These are phyloP conservation scores for Rattus rattus DNA, from an alignment of 2,113 vertebrate species.

Conservation along the genomic window DNA sequence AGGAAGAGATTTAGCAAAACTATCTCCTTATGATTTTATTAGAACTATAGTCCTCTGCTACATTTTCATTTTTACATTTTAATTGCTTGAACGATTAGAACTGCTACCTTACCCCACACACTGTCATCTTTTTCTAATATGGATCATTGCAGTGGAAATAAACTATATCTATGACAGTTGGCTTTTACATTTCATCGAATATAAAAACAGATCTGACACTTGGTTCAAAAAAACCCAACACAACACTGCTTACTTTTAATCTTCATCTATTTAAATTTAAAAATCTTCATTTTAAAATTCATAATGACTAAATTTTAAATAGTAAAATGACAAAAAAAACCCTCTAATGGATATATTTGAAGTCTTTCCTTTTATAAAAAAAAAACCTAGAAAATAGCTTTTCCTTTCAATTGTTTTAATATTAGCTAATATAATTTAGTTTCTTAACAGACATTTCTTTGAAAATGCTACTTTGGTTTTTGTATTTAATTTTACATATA, in stretches of 20 bases:
- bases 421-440: not conserved
- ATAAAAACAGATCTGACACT: constrained; percentile 69
- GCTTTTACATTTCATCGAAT: constrained; percentile 77
- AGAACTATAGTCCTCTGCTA: constrained; percentile 3
- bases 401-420: not conserved
- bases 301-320: constrained; percentile 69
- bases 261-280: not conserved
- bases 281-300: constrained; percentile 48
- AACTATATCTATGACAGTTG: constrained; percentile 83
- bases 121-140: constrained; percentile 80
- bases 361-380: constrained; percentile 50
- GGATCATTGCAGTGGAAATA: constrained; percentile 77
- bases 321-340: not conserved
- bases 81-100: constrained; percentile 81
- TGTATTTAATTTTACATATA: not conserved
- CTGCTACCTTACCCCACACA: constrained; percentile 79
- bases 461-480: not conserved
- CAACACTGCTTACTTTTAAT: constrained; percentile 63
- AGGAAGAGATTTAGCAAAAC: not conserved
- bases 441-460: not conserved
- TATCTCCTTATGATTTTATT: constrained; percentile 55
- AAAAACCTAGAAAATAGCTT: not conserved
- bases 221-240: constrained; percentile 17
- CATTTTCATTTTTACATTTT: constrained; percentile 62
- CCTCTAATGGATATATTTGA: not conserved